A percentile compares a stretch with the other conserved stretches of the same genome.
phyloP scores from a whole-genome alignment of 2,113 vertebrate species.

The Misgurnus anguillicaudatus region DNA sequence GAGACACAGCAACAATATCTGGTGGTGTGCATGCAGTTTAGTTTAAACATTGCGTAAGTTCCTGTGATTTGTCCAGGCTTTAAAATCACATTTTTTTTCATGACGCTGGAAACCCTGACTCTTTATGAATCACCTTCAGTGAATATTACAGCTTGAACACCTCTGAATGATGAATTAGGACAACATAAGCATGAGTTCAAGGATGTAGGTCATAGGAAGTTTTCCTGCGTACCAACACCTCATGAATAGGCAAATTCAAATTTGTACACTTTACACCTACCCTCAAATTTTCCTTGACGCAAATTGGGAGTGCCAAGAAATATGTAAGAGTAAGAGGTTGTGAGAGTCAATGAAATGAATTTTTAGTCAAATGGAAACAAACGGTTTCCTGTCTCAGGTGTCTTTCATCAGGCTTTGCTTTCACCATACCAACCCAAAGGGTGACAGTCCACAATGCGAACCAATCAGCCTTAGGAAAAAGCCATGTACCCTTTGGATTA shows the following conservation, averaged over 20 bases:
- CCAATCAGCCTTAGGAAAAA: slow-evolving; percentile 29
- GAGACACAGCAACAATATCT: too few relatives aligned
- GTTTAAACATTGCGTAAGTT: too few relatives aligned
- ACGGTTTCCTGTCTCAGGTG: slow-evolving; percentile 42
- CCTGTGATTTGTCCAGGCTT: neutral
- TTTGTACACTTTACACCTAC: neutral
- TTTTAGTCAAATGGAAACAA: slow-evolving; percentile 21
- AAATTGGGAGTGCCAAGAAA: neutral
- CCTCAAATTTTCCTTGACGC: neutral
- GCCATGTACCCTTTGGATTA: slow-evolving; percentile 38
- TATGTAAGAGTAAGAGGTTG: neutral
- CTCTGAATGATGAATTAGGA: slow-evolving; percentile 6
- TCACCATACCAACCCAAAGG: slow-evolving; percentile 12
- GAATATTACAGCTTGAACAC: neutral
- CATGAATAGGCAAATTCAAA: neutral
- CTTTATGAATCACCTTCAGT: neutral
- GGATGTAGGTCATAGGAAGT: neutral
- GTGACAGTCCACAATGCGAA: neutral
- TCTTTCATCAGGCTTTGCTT: slow-evolving; percentile 38
- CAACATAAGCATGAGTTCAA: slow-evolving; percentile 9
- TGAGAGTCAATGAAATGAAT: neutral
- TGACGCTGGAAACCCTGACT: neutral
- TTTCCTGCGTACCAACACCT: neutral
- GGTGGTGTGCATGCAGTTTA: too few relatives aligned
- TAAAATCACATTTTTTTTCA: neutral